Conservation (phyloP, 2,113 vertebrate species). For the Marmota monax region DNA sequence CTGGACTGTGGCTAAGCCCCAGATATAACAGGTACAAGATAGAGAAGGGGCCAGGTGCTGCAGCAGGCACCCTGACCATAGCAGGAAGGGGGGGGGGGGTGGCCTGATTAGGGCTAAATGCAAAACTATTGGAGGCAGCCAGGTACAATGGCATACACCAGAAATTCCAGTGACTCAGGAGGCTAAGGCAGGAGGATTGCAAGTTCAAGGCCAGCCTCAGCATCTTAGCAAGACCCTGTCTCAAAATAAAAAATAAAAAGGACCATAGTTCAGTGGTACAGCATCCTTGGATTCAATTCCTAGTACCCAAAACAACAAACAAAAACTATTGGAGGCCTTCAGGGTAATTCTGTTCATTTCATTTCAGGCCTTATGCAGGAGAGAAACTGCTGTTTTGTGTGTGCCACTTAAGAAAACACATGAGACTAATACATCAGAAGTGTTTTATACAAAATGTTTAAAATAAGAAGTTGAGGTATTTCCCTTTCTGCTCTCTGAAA, state of each 20-base stretch:
- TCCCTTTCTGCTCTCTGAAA: slow-evolving; percentile 48
- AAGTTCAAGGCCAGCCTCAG: too few species aligned
- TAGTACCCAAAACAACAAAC: too few species aligned
- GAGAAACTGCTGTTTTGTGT: background rate
- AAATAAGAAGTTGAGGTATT: slow-evolving; percentile 2
- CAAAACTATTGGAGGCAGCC: background rate
- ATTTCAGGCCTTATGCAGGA: background rate
- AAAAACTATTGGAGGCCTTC: background rate
- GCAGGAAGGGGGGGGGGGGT: background rate
- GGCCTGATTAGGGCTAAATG: background rate
- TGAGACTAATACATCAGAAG: background rate
- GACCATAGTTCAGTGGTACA: too few species aligned
- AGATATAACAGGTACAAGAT: background rate
- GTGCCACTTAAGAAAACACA: background rate
- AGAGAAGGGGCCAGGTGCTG: background rate
- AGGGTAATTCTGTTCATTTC: background rate
- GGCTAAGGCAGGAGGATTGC: too few species aligned
- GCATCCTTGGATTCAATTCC: too few species aligned
- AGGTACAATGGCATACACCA: too few species aligned
- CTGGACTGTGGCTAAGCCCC: background rate
- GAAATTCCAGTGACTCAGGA: too few species aligned
- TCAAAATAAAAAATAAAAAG: too few species aligned
- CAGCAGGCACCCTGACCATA: background rate
- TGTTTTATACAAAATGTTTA: slow-evolving; percentile 29
- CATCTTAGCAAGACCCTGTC: too few species aligned